Percentiles rank a stretch among this genome's conserved stretches.
Evolutionary conservation across 2,888 invertebrate species (phyloP).

Genomic region (Gasteruption jaculator): DNA sequence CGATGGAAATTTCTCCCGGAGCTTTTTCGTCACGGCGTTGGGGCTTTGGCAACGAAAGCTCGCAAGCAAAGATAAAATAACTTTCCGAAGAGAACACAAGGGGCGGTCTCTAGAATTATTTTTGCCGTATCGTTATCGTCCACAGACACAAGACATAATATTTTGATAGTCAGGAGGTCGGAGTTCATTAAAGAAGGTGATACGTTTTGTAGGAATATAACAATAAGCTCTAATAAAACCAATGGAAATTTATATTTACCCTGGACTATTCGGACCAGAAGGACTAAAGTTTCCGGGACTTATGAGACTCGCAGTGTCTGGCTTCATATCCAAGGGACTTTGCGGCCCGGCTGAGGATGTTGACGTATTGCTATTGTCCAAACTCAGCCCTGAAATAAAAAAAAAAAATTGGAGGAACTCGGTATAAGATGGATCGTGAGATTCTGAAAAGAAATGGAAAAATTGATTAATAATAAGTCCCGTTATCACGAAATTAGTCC

Average conservation of each 20-base stretch:
- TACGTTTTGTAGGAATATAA: too few relatives aligned
- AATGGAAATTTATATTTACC: constrained; percentile 39
- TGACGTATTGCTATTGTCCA: constrained; percentile 67
- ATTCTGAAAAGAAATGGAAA: not conserved
- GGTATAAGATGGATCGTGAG: not conserved
- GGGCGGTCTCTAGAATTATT: too few relatives aligned
- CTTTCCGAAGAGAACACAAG: too few relatives aligned
- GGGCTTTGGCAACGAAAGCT: too few relatives aligned
- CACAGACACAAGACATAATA: too few relatives aligned
- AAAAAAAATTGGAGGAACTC: constrained; percentile 21
- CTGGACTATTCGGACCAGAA: constrained; percentile 60
- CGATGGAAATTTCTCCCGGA: too few relatives aligned
- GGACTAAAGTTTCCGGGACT: constrained; percentile 63
- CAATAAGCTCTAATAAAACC: too few relatives aligned
- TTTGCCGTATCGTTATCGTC: too few relatives aligned
- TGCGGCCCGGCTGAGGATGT: constrained; percentile 70
- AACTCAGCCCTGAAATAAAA: constrained; percentile 65
- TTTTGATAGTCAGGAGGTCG: too few relatives aligned
- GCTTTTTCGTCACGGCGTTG: too few relatives aligned
- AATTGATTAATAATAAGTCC: not conserved
- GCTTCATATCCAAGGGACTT: constrained; percentile 85
- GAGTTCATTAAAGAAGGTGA: not conserved
- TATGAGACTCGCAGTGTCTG: constrained; percentile 72
- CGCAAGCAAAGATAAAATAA: constrained; percentile 17
- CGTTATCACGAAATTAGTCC: constrained; percentile 5